Evolutionary conservation across 2,113 vertebrate species (phyloP).

Genomic region (Pygoscelis adeliae): DNA sequence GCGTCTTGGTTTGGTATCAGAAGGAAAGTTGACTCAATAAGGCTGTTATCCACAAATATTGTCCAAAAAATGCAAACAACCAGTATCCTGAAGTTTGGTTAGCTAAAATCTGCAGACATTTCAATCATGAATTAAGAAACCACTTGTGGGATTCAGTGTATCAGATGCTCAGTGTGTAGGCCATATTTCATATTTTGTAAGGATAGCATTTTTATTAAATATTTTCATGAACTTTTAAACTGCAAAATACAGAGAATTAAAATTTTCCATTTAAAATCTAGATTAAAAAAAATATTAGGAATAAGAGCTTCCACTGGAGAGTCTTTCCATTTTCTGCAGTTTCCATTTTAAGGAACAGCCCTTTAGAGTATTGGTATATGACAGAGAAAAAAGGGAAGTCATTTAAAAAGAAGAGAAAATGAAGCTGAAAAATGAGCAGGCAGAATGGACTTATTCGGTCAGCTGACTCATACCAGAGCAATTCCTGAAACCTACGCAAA

Average conservation of each 20-base stretch:
- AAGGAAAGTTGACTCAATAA: background rate
- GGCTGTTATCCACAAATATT: background rate
- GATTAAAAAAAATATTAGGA: background rate
- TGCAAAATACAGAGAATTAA: background rate
- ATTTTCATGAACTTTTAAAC: background rate
- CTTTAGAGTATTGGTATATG: background rate
- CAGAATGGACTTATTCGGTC: background rate
- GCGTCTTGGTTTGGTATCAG: background rate
- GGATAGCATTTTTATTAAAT: background rate
- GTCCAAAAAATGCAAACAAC: background rate
- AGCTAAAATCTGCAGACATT: background rate
- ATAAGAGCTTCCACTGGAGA: background rate
- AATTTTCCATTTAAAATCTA: background rate
- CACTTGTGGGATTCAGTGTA: background rate
- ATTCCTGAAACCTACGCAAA: background rate
- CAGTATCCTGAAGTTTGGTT: background rate
- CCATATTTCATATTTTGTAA: background rate
- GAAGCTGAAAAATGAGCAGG: background rate
- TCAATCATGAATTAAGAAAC: background rate
- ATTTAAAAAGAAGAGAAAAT: background rate
- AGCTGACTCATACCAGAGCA: background rate
- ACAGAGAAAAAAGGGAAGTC: background rate
- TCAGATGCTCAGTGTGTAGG: background rate
- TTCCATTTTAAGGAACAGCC: background rate
- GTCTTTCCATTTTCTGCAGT: background rate